Evolutionary conservation across 1,140 invertebrate species (phyloP).

Genomic region (Zaprionus davidi): DNA sequence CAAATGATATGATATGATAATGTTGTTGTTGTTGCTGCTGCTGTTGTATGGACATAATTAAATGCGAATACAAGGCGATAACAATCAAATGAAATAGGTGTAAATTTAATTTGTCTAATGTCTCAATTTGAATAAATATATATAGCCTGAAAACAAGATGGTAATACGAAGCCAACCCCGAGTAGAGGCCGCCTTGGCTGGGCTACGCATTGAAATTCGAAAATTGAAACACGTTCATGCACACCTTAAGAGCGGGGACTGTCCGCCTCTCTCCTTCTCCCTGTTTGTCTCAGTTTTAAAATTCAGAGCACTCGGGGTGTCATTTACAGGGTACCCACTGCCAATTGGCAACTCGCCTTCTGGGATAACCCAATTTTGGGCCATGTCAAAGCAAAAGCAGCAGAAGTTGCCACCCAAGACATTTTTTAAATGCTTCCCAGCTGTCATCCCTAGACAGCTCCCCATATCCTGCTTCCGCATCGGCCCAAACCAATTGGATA

Average conservation of each 20-base stretch:
- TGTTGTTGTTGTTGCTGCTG: neutral
- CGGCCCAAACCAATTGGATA: constrained; percentile 58
- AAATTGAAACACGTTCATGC: constrained; percentile 63
- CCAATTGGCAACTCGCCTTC: constrained; percentile 55
- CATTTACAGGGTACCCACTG: constrained; percentile 63
- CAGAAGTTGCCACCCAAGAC: constrained; percentile 29
- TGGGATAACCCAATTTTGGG: constrained; percentile 66
- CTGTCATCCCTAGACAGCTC: constrained; percentile 19
- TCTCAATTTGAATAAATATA: constrained; percentile 83
- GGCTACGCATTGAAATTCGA: constrained; percentile 25
- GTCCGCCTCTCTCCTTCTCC: neutral
- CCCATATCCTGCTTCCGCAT: constrained; percentile 28
- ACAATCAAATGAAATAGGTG: constrained; percentile 82
- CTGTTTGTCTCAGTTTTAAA: constrained; percentile 59
- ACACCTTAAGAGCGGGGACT: constrained; percentile 14
- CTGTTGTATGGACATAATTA: constrained; percentile 56
- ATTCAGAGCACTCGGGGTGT: constrained; percentile 74
- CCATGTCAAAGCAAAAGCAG: constrained; percentile 7
- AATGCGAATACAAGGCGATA: constrained; percentile 73
- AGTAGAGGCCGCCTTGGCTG: neutral
- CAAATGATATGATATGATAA: constrained; percentile 46
- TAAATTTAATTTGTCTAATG: constrained; percentile 84
- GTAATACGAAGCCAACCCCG: constrained; percentile 22
- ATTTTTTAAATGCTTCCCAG: constrained; percentile 77
- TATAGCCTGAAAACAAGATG: constrained; percentile 49